These are phyloP conservation scores for Perizoma affinitatum DNA, from an alignment of 2,888 invertebrate genomes.

Conservation along the genomic window DNA sequence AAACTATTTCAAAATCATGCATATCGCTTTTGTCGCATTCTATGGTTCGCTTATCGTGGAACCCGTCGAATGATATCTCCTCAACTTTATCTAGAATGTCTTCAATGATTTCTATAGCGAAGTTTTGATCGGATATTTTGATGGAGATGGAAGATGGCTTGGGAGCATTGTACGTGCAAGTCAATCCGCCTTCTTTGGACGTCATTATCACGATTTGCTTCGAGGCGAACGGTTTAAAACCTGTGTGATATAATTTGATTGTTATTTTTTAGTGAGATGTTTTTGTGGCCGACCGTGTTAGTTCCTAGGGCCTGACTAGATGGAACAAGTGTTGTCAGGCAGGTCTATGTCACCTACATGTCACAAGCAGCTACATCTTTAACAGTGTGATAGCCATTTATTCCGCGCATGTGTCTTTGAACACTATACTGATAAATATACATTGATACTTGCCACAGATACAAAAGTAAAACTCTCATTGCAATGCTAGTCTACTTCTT, in stretches of 20 bases:
- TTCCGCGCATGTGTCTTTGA: too few species aligned
- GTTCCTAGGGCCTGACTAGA: too few species aligned
- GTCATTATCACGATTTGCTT: constrained; percentile 69
- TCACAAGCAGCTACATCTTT: too few species aligned
- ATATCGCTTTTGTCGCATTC: constrained; percentile 40
- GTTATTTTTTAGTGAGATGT: too few species aligned
- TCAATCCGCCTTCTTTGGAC: constrained; percentile 58
- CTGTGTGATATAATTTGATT: constrained; percentile 44
- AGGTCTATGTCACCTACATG: too few species aligned
- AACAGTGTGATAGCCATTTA: too few species aligned
- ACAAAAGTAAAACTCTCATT: too few species aligned
- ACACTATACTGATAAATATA: too few species aligned
- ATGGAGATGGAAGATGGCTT: constrained; percentile 15
- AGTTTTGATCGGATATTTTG: constrained; percentile 37
- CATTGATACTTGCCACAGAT: too few species aligned
- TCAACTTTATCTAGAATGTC: constrained; percentile 64
- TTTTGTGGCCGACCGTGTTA: too few species aligned
- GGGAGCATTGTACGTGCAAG: constrained; percentile 50
- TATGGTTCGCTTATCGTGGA: constrained; percentile 24
- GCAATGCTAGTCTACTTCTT: too few species aligned
- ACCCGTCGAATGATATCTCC: constrained; percentile 44
- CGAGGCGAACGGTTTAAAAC: constrained; percentile 73
- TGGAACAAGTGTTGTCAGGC: too few species aligned
- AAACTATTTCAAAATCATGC: constrained; percentile 64
- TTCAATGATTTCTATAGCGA: constrained; percentile 54